phyloP scores from a whole-genome alignment of 1,140 invertebrate species.

The Gyrodactylus bullatarudis region DNA sequence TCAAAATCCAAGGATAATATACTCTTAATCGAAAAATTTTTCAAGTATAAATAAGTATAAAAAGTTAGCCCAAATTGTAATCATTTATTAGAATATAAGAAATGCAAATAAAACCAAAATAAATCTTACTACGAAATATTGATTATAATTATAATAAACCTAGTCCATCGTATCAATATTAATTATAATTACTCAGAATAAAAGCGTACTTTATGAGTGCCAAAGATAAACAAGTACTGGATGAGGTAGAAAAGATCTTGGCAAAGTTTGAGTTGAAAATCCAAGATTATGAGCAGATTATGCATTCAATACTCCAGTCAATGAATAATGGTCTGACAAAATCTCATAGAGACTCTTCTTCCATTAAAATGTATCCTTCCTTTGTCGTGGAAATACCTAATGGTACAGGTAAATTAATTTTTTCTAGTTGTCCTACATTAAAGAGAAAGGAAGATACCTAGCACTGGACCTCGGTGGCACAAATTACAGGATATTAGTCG shows the following conservation, averaged over 20 bases:
- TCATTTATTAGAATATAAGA: no score
- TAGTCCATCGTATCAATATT: no score
- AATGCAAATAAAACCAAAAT: no score
- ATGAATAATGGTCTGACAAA: slow-evolving; percentile 42
- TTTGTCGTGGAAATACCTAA: slow-evolving; percentile 81
- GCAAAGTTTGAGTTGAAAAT: background rate
- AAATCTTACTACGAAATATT: no score
- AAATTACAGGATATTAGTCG: slow-evolving; percentile 76
- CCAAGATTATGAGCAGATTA: slow-evolving; percentile 32
- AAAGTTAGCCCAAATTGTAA: no score
- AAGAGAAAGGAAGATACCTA: slow-evolving; percentile 70
- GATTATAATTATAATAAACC: no score
- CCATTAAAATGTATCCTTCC: slow-evolving; percentile 63
- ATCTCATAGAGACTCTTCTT: slow-evolving; percentile 36
- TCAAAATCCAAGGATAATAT: no score
- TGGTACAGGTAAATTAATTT: slow-evolving; percentile 49
- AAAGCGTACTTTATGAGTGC: no score
- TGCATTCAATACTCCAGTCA: slow-evolving; percentile 35
- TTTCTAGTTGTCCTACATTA: slow-evolving; percentile 12
- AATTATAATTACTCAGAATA: no score
- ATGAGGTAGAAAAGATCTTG: background rate
- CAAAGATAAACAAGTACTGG: background rate
- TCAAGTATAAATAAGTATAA: no score
- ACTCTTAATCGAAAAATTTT: no score
- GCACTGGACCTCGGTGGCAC: slow-evolving; percentile 89